phyloP scores from a whole-genome alignment of 2,113 vertebrate genomes.

The Brachypodius melanocephalos region DNA sequence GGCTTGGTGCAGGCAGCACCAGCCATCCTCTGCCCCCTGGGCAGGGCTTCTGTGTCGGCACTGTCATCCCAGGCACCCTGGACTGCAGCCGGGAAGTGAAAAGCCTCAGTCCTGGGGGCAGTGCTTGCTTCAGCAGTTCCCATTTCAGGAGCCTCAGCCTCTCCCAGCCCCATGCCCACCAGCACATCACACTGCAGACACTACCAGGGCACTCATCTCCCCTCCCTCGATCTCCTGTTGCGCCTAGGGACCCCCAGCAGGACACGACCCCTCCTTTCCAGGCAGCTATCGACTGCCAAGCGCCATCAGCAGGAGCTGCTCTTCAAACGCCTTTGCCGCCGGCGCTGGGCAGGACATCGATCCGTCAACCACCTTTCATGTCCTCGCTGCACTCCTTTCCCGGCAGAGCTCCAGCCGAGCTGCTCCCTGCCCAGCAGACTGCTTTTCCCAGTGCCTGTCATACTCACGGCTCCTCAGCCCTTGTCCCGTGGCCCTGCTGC shows the following conservation, averaged over 20 bases:
- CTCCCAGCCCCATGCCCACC: accelerated
- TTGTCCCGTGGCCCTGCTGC: accelerated
- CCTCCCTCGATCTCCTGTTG: not conserved
- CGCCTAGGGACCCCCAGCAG: not conserved
- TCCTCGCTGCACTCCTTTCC: not conserved
- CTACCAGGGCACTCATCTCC: not conserved
- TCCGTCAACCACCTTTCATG: not conserved
- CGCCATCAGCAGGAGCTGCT: not conserved
- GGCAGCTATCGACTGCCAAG: not conserved
- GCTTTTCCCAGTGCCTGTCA: accelerated
- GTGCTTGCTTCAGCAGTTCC: not conserved
- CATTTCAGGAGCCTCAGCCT: not conserved
- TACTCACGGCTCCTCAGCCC: accelerated
- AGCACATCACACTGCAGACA: not conserved
- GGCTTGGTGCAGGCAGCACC: not conserved
- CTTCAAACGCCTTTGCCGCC: not conserved
- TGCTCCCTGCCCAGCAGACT: not conserved
- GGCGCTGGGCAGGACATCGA: not conserved
- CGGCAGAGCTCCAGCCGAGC: accelerated
- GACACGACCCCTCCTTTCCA: not conserved
- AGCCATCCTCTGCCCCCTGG: not conserved
- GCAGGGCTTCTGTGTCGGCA: not conserved
- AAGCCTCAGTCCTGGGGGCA: not conserved
- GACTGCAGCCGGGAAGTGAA: not conserved
- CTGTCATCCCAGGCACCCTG: not conserved